A percentile compares a stretch with the other conserved stretches of the same genome.
These are phyloP conservation scores for Leptothorax acervorum DNA, from an alignment of 2,888 invertebrate species.

Conservation along the genomic window DNA sequence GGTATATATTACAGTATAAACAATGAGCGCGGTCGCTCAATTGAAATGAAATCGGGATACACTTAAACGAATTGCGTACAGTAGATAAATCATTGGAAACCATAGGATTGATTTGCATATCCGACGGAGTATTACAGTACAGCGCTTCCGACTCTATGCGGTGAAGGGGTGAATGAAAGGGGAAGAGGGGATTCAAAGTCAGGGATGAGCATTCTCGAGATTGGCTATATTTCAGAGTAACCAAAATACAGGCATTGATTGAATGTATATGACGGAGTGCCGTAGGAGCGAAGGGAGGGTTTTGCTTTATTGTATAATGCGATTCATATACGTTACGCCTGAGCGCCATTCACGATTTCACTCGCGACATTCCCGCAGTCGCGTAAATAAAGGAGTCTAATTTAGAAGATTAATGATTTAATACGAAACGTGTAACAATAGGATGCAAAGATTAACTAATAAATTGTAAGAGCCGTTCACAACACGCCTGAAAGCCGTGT, in stretches of 20 bases:
- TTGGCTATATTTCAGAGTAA: constrained; percentile 78
- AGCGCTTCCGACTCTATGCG: constrained; percentile 64
- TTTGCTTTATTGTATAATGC: not conserved
- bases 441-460: not conserved
- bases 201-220: constrained; percentile 81
- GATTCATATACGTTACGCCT: not conserved
- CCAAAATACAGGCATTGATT: constrained; percentile 67
- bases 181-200: constrained; percentile 77
- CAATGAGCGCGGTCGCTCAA: constrained; percentile 74
- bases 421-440: not conserved
- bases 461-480: not conserved
- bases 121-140: constrained; percentile 75
- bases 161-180: constrained; percentile 49
- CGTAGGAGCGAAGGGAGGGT: constrained; percentile 18
- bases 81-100: constrained; percentile 83
- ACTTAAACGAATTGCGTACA: constrained; percentile 85
- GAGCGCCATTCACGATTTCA: not conserved
- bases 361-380: not conserved
- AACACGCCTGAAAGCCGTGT: not conserved
- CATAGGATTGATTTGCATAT: constrained; percentile 85
- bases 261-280: constrained; percentile 57
- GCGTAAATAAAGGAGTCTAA: not conserved
- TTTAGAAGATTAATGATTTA: not conserved
- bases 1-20: constrained; percentile 28
- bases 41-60: constrained; percentile 84